A percentile compares a stretch with the other conserved stretches of the same genome.
phyloP scores from a whole-genome alignment of 2,888 invertebrate species.

The Drosophila maculinotata region DNA sequence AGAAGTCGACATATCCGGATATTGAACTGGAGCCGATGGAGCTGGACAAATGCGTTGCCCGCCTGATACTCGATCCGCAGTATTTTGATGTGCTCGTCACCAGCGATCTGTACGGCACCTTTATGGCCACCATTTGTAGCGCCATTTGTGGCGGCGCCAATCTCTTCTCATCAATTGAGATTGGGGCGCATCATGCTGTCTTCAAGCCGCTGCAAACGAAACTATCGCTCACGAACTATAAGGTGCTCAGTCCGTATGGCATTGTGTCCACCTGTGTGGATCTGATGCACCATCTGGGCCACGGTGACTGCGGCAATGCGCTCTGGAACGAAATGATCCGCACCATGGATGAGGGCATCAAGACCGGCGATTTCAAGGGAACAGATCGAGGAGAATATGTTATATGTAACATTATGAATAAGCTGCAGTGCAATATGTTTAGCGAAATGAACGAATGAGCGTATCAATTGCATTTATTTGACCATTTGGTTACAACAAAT shows the following conservation, averaged over 20 bases:
- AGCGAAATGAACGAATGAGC: neutral
- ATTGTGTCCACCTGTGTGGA: constrained; percentile 67
- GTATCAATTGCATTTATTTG: constrained; percentile 14
- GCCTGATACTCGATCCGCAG: constrained; percentile 59
- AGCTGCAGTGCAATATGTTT: constrained; percentile 54
- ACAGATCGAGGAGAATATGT: constrained; percentile 63
- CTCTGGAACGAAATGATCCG: constrained; percentile 63
- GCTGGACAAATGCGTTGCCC: constrained; percentile 57
- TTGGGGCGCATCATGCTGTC: constrained; percentile 74
- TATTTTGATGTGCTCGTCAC: constrained; percentile 74
- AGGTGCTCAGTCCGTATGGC: constrained; percentile 74
- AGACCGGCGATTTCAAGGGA: constrained; percentile 71
- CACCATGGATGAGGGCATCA: constrained; percentile 67
- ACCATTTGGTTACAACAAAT: constrained; percentile 32
- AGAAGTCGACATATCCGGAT: constrained; percentile 25
- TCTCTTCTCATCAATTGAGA: constrained; percentile 72
- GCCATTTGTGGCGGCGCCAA: constrained; percentile 78
- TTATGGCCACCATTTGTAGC: constrained; percentile 70
- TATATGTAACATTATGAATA: constrained; percentile 67
- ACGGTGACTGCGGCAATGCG: constrained; percentile 41
- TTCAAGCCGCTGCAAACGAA: constrained; percentile 82
- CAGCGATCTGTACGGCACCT: constrained; percentile 76
- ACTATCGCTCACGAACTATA: constrained; percentile 68
- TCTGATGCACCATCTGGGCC: constrained; percentile 63
- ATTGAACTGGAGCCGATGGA: constrained; percentile 65